Evolutionary conservation across 2,888 invertebrate genomes (phyloP), one percentile per base, ranked within the genome.

Genomic region (Limenitis arthemis): DNA sequence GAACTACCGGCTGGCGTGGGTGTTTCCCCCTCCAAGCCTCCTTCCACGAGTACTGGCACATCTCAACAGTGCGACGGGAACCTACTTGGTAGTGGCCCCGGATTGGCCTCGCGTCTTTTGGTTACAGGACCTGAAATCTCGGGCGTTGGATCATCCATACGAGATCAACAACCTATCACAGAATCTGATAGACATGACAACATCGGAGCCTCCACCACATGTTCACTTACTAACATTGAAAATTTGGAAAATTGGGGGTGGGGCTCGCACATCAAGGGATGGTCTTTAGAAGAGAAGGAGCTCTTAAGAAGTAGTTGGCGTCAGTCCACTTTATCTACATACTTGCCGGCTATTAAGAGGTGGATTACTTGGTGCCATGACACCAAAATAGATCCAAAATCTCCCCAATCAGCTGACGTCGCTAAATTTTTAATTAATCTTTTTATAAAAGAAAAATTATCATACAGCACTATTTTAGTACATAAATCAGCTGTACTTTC

Each of bases 191-290:
- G 58, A 59, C 29, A 28, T 34, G 7, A 54, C 58, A 9, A 61
- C 61, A 8, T 11, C 30, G 1, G 29, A 2, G 8, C 30, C 34
- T 12, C 56, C 56, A 5, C 51, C 55, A 28, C 51, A 54, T 29
- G 43, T 54, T 8, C 44, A 58, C 1, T 33, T 36, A 20, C 9
- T 59, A 12, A 11, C 33, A 8, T 50, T 60, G 3, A 39, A 51
- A 28, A 54, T 49, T 4, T 61, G 56, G 58, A 49, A 32, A 43
- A 34, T 59, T 61, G 56, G 58, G 55, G 60, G 61, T 60, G 60
- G 61, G 44, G 37, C 6, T 32, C 48, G 6, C 28, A 42, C 29
- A 38, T 55, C 37, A 30, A 38, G 3, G 1, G 46, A 8, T 55
- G 60, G 58, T n/a, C 37, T 2, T 5, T 6, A 6, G 20, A 51